Percentiles rank a stretch among this genome's conserved stretches.
phyloP scores from a whole-genome alignment of 2,797 vertebrate genomes.

The Centropyge bicolor region DNA sequence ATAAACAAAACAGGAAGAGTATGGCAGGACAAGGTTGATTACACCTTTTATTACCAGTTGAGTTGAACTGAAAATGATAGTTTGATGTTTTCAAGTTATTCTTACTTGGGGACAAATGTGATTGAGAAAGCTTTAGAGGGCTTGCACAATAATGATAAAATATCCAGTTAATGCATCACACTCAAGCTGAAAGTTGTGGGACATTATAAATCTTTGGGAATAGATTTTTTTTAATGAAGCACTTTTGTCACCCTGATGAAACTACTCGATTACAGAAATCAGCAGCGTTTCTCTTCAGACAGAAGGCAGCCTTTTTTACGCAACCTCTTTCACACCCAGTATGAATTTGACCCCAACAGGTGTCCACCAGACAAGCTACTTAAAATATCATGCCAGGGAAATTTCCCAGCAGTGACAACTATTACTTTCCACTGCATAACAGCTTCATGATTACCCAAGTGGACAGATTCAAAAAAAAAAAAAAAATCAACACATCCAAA shows the following conservation, averaged over 20 bases:
- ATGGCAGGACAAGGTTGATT: constrained; percentile 9
- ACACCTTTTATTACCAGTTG: constrained; percentile 14
- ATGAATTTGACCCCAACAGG: constrained; percentile 44
- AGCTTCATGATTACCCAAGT: constrained; percentile 67
- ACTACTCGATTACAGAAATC: constrained; percentile 14
- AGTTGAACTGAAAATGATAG: constrained; percentile 18
- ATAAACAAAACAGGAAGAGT: constrained; percentile 26
- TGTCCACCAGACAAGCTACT: constrained; percentile 34
- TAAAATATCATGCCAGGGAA: constrained; percentile 43
- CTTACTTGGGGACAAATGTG: neutral
- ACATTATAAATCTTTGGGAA: neutral
- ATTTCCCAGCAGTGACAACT: constrained; percentile 48
- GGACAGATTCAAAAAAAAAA: constrained; percentile 55
- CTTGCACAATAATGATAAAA: neutral
- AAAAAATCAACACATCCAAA: constrained; percentile 69
- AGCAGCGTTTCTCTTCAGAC: constrained; percentile 20
- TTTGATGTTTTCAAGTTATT: constrained; percentile 18
- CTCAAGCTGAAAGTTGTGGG: neutral
- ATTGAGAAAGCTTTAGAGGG: neutral
- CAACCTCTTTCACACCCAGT: constrained; percentile 11
- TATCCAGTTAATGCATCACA: neutral
- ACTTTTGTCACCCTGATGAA: constrained; percentile 16
- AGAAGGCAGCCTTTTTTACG: neutral
- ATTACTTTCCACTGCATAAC: constrained; percentile 46
- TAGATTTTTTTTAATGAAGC: neutral